Base-by-base conservation (phyloP, 2,888 invertebrate species). In the Nymphalis polychloros region DNA sequence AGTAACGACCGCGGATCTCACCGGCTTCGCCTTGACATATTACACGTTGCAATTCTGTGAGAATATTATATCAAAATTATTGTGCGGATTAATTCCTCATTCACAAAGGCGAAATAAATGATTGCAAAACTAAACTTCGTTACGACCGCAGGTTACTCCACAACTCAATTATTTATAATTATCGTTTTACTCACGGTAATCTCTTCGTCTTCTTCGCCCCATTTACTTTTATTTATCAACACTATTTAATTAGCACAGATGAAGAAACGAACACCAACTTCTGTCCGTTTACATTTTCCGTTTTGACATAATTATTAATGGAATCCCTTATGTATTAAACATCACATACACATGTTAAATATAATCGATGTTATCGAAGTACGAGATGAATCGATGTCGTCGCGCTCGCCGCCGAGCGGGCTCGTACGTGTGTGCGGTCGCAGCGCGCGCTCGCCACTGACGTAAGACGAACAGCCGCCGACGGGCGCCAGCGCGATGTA, bases 161-260 rank as follows among this genome's bases (percentile, higher is more conserved):
- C 41, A 1, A 10, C 41, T 41, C 41, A 4, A 41, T 41, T 41
- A 13, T 41, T 41, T 13, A 13, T 41, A 41, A 41, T 41, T 2
- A 13, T 41, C 13, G 49, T 8, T 49, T 49, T 50, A 72, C 72
- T 72, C 52, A 72, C 72, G 72, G 27, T 68, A 66, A 48, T 70
- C 70, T 53, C 72, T 64, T 17, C 72, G 64, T 46, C 63, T 50
- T 53, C 70, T 65, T 52, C 57, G 60, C 19, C 65, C 70, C 72
- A 72, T 72, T 61, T 63, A 59, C 27, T 31, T 23, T 55, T 17
- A 31, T 17, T 53, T 16, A 53, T 53, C 16, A 50, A 13, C 31
- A 31, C 53, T 55, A 55, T 1, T 55, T 55, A 27, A 55, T n/a
- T 31, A 31, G 17, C 31, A 7, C 27, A 31, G 17, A 17, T 27